Conservation (phyloP, 2,113 vertebrate species). For the Tringa solitaria region DNA sequence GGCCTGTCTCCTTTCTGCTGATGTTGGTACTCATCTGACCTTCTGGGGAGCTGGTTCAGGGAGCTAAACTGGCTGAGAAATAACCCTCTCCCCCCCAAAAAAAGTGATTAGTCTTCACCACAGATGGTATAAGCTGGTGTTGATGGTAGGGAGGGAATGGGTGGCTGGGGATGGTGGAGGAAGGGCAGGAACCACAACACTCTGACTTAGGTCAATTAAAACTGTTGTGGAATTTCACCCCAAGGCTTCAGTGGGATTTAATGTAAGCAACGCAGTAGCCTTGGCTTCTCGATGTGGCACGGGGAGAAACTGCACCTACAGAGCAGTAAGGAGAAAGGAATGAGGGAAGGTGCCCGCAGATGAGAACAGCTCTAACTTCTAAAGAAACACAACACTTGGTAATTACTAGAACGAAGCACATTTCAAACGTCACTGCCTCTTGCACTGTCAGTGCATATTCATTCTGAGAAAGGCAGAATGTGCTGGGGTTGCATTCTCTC, state of each 20-base stretch:
- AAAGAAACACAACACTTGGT: constrained; percentile 2
- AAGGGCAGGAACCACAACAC: constrained; percentile 46
- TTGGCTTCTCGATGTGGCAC: background rate
- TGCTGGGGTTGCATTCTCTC: constrained; percentile 42
- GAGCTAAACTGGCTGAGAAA: constrained; percentile 17
- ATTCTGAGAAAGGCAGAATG: constrained; percentile 34
- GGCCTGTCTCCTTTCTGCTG: background rate
- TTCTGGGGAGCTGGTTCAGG: constrained; percentile 11
- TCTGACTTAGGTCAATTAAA: constrained; percentile 27
- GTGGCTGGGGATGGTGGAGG: background rate
- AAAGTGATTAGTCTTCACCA: background rate
- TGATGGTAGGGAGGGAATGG: background rate
- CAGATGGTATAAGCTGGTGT: background rate
- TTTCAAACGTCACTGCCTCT: background rate
- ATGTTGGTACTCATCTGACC: background rate
- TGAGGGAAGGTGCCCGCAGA: constrained; percentile 48
- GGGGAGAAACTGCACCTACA: constrained; percentile 9
- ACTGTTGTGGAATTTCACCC: constrained; percentile 49
- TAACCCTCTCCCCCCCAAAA: background rate
- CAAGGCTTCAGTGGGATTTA: constrained; percentile 1
- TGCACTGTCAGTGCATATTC: constrained; percentile 8
- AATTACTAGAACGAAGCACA: constrained; percentile 23
- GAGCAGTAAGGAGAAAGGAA: constrained; percentile 53
- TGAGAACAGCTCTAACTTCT: background rate
- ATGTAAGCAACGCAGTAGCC: background rate